Evolutionary conservation across 2,113 vertebrate species (phyloP), one percentile per base, ranked within the genome.

Genomic region (Otis tarda): DNA sequence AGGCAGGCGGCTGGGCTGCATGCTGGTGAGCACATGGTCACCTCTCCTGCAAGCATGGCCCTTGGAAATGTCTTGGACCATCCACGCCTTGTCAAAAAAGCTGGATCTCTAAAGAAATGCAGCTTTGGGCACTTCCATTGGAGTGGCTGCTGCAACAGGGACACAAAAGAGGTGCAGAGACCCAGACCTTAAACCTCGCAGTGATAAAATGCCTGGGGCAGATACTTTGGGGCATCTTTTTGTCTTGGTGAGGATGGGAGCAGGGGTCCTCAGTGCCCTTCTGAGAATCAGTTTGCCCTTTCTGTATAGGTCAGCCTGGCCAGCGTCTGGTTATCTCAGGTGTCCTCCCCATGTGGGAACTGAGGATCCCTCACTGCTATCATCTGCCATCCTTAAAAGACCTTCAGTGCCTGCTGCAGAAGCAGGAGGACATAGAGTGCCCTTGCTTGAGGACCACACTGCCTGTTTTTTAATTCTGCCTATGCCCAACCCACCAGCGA

Each of bases 381-480:
- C 20, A 65, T 53, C 55, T 83, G 37, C 45, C 64, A 67, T 35
- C 25, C 20, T 73, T 57, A 16, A 77, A 76, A 83, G 21, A 57
- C 11, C 20, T 35, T 50, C 56, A 59, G 31, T 28, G 35, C 31
- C 77, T 84, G 61, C 69, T 78, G 56, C 84, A 93, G 60, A 31
- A 82, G 37, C 64, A 89, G 59, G 23, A 79, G 61, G 61, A 91
- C 0, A 0, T 19, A 19, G 33, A 92, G 35, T 93, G 67, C 31
- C 88, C 90, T 90, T 92, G 75, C 43, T 52, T 67, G 80, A 96
- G 73, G 89, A 91, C 73, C 83, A 39, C 64, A 63, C 76, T 90
- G 31, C 83, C 90, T 59, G 56, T 83, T 90, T 87, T 59, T 75
- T 89, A 93, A 88, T 86, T 88, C 85, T 93, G 83, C 82, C 55